A percentile compares a stretch with the other conserved stretches of the same genome.
These are phyloP conservation scores for Antheraea mylitta DNA, from an alignment of 1,140 invertebrate genomes.

Conservation along the genomic window DNA sequence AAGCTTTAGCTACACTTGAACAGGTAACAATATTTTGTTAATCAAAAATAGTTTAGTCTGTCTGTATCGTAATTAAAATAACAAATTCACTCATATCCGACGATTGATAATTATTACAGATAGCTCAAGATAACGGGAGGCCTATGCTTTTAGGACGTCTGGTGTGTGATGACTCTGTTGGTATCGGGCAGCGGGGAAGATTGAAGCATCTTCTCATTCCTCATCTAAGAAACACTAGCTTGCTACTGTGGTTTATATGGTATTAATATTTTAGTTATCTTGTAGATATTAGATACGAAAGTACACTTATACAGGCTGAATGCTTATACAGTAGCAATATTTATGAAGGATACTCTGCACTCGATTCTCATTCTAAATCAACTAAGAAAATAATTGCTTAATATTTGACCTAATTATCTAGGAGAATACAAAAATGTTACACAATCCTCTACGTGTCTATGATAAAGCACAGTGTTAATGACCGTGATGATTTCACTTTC, in stretches of 20 bases:
- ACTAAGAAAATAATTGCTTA: no score
- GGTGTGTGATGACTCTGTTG: constrained; percentile 88
- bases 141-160: constrained; percentile 93
- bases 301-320: no score
- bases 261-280: constrained; percentile 58
- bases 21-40: constrained; percentile 73
- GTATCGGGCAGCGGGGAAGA: constrained; percentile 83
- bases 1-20: constrained; percentile 91
- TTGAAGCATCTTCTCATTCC: constrained; percentile 89
- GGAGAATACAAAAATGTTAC: no score
- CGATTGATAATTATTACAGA: constrained; percentile 52
- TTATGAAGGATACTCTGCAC: no score
- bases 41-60: no score
- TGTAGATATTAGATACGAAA: no score
- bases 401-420: no score
- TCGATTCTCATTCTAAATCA: no score
- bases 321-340: no score
- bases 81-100: neutral
- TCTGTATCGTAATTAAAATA: constrained; percentile 4
- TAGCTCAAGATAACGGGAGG: constrained; percentile 92
- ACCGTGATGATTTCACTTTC: no score
- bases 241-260: constrained; percentile 97
- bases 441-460: no score
- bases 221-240: constrained; percentile 89
- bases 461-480: no score